Percentiles rank a stretch among this genome's conserved stretches.
Conservation (phyloP, 1,140 invertebrate species). For the Trachymyrmex septentrionalis region DNA sequence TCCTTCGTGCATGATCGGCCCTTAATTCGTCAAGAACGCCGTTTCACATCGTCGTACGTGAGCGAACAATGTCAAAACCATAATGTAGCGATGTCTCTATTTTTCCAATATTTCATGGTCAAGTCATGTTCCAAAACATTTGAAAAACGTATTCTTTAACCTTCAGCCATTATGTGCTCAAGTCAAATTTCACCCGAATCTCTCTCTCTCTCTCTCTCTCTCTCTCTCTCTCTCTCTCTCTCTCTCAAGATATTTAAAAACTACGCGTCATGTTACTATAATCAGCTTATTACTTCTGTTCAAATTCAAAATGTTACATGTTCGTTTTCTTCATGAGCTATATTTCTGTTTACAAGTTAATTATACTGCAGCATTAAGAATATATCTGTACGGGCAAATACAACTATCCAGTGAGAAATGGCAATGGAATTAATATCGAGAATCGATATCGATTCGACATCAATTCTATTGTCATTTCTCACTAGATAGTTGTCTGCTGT, state of each 20-base stretch:
- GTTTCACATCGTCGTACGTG: constrained; percentile 27
- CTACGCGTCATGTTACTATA: not conserved
- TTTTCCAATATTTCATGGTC: no score
- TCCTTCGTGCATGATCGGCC: constrained; percentile 48
- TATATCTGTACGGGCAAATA: not conserved
- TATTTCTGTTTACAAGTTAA: not conserved
- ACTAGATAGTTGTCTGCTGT: no score
- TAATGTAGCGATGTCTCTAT: no score
- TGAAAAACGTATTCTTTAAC: constrained; percentile 6
- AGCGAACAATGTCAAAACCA: constrained; percentile 47
- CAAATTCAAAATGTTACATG: not conserved
- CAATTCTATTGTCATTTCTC: no score
- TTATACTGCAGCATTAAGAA: not conserved
- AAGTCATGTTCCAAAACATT: not conserved
- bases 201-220: not conserved
- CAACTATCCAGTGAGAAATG: no score
- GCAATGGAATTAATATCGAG: no score
- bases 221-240: not conserved
- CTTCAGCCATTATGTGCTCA: not conserved
- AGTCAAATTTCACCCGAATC: not conserved
- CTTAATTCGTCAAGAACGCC: constrained; percentile 45
- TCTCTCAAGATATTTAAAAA: not conserved
- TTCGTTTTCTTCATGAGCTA: not conserved
- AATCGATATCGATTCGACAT: no score
- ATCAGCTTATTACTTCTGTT: not conserved